Conservation (phyloP, 1,140 invertebrate genomes). For the Drosophila nigrodunni region DNA sequence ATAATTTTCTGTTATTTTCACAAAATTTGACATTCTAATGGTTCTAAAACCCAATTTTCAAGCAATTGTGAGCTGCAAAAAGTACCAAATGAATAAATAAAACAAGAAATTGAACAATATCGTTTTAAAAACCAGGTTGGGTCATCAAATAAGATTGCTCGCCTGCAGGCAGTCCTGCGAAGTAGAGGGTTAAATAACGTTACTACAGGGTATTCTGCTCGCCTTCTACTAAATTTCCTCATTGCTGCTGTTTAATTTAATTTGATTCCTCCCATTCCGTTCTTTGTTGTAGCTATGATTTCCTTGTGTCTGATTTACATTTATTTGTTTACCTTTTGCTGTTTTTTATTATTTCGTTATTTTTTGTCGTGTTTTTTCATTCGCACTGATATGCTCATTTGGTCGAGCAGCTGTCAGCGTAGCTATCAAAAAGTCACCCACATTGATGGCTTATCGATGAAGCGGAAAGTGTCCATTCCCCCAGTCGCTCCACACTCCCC, state of each 20-base stretch:
- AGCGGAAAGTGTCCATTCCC: conserved; percentile 14
- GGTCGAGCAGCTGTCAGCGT: conserved; percentile 46
- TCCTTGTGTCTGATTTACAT: conserved; percentile 49
- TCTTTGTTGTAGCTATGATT: conserved; percentile 37
- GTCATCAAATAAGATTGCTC: no score
- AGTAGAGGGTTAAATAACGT: no score
- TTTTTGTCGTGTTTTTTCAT: conserved; percentile 8
- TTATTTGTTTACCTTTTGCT: conserved; percentile 73
- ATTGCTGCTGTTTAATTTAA: conserved; percentile 43
- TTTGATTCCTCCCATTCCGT: conserved; percentile 45
- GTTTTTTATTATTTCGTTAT: conserved; percentile 19
- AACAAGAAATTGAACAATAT: no score
- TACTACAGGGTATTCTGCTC: not conserved
- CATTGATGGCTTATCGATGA: conserved; percentile 71
- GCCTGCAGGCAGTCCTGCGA: no score
- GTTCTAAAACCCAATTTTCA: no score
- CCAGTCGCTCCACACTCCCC: not conserved
- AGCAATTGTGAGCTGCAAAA: no score
- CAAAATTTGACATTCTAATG: no score
- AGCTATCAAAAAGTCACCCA: conserved; percentile 69
- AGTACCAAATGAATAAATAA: no score
- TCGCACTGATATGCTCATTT: conserved; percentile 40
- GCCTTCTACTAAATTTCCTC: not conserved
- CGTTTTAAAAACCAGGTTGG: no score
- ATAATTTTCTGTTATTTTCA: no score